Conservation (phyloP, 1,140 invertebrate genomes). For the Polypedilum pembai region DNA sequence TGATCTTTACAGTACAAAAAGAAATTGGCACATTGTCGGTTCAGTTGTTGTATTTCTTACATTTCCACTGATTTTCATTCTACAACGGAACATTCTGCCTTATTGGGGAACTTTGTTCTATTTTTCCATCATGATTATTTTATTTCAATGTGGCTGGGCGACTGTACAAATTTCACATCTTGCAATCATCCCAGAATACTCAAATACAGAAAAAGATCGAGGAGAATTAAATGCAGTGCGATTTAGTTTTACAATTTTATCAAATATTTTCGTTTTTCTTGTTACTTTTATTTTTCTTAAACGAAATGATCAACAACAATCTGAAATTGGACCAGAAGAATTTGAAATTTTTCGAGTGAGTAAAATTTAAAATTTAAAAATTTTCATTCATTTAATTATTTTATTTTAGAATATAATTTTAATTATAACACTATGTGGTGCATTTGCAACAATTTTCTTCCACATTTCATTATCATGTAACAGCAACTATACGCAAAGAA, state of each 20-base stretch:
- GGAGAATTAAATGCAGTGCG: conserved; percentile 81
- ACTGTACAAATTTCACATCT: conserved; percentile 90
- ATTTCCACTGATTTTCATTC: conserved; percentile 86
- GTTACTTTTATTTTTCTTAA: conserved; percentile 41
- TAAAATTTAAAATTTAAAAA: not conserved
- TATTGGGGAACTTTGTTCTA: conserved; percentile 76
- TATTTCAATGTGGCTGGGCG: conserved; percentile 97
- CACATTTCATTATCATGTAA: not conserved
- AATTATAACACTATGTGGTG: not conserved
- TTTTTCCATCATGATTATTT: conserved; percentile 79
- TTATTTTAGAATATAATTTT: conserved; percentile 5
- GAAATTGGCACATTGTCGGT: conserved; percentile 87
- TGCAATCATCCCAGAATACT: conserved; percentile 67
- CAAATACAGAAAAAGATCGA: conserved; percentile 65
- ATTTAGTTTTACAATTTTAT: conserved; percentile 55
- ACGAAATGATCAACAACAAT: conserved; percentile 32
- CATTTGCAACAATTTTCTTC: not conserved
- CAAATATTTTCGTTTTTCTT: conserved; percentile 47
- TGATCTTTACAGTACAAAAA: conserved; percentile 79
- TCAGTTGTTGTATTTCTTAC: conserved; percentile 68
- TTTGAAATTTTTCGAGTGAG: not conserved
- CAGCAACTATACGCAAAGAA: not conserved
- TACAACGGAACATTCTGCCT: conserved; percentile 51
- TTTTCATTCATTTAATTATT: not conserved
- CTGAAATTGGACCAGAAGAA: conserved; percentile 22